Conservation (phyloP, 1,140 invertebrate species). For the Pseudomyrmex concolor region DNA sequence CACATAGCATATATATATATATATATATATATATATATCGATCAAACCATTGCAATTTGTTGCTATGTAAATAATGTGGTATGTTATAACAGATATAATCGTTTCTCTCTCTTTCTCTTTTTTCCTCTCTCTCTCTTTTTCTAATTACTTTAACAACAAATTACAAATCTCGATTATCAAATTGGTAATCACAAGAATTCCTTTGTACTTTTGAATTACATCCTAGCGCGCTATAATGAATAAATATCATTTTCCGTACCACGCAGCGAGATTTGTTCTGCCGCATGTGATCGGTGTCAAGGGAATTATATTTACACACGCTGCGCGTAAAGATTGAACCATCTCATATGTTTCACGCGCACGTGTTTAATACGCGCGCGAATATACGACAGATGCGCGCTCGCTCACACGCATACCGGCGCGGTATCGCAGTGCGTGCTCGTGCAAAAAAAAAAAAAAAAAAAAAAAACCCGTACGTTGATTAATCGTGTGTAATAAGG, state of each 20-base stretch:
- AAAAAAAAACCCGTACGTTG: not conserved
- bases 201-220: too few relatives aligned
- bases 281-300: constrained; percentile 47
- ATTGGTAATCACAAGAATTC: too few relatives aligned
- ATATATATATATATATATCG: too few relatives aligned
- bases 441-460: not conserved
- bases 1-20: not conserved
- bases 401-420: constrained; percentile 32
- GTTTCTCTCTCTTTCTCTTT: not conserved
- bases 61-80: too few relatives aligned
- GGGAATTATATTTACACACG: constrained; percentile 62
- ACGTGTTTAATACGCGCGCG: constrained; percentile 55
- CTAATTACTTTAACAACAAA: not conserved
- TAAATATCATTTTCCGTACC: constrained; percentile 17
- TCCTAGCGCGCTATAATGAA: not conserved
- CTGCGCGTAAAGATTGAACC: constrained; percentile 56
- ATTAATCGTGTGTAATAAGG: constrained; percentile 30
- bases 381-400: constrained; percentile 52
- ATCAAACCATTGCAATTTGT: not conserved
- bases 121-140: not conserved
- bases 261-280: constrained; percentile 37
- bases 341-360: constrained; percentile 46
- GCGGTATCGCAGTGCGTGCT: constrained; percentile 1
- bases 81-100: not conserved
- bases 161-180: too few relatives aligned